Evolutionary conservation across 2,113 vertebrate genomes (phyloP).

Genomic region (Xenus cinereus): DNA sequence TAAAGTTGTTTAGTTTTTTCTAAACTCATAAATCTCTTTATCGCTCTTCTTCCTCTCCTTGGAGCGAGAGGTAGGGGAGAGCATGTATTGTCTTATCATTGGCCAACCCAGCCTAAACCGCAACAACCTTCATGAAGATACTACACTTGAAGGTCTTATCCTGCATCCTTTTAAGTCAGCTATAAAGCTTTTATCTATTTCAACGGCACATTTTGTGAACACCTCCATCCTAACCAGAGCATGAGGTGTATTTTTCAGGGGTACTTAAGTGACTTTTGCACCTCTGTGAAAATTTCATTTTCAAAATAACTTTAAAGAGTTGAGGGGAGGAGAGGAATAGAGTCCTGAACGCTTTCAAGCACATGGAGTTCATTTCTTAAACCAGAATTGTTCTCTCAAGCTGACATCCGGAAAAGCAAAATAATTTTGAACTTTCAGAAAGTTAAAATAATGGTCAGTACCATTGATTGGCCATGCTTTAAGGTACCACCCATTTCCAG

Average conservation of each 20-base stretch:
- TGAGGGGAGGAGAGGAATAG: rapidly evolving
- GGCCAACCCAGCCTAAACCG: too few relatives aligned
- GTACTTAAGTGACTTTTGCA: not conserved
- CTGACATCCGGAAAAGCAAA: not conserved
- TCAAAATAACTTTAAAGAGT: not conserved
- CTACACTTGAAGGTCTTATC: not conserved
- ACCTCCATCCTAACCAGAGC: not conserved
- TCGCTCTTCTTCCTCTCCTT: too few relatives aligned
- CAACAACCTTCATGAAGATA: not conserved
- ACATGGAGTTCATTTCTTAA: not conserved
- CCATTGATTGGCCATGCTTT: not conserved
- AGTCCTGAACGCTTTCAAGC: not conserved
- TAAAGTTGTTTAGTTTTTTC: too few relatives aligned
- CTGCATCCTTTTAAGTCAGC: not conserved
- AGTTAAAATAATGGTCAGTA: not conserved
- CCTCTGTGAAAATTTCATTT: not conserved
- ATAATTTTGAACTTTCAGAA: not conserved
- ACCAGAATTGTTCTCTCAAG: not conserved
- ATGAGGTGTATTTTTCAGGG: not conserved
- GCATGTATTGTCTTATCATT: too few relatives aligned
- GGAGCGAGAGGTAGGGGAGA: too few relatives aligned
- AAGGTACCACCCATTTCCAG: not conserved
- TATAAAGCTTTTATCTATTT: not conserved
- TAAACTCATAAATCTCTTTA: too few relatives aligned
- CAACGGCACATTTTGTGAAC: not conserved